Evolutionary conservation across 2,888 invertebrate species (phyloP).

Genomic region (Rhagonycha fulva): DNA sequence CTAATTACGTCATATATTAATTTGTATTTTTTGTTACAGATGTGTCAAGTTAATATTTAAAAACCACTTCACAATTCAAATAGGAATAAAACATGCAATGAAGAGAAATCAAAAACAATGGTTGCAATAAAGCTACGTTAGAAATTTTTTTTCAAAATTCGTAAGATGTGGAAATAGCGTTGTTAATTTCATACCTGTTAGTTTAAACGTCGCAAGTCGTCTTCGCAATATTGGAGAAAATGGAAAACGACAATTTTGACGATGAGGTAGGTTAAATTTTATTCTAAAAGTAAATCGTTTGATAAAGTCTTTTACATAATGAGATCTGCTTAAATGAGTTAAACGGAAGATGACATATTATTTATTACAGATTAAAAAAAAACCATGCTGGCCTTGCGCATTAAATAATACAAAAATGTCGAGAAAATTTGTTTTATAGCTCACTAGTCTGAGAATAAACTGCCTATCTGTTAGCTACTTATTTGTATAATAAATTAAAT

Average conservation of each 20-base stretch:
- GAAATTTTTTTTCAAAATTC: background rate
- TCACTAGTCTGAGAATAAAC: no score
- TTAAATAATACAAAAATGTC: no score
- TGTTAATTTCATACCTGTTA: background rate
- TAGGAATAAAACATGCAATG: background rate
- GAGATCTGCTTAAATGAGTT: background rate
- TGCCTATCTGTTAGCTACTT: no score
- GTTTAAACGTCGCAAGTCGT: slow-evolving; percentile 1
- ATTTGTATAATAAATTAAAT: background rate
- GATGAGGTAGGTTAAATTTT: slow-evolving; percentile 41
- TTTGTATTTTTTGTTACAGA: background rate
- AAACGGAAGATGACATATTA: background rate
- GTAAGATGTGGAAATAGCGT: background rate
- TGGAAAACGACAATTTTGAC: slow-evolving; percentile 46
- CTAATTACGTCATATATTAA: background rate
- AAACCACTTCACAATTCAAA: background rate
- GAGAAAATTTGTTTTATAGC: no score
- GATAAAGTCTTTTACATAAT: background rate
- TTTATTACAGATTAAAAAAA: background rate
- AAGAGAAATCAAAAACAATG: background rate
- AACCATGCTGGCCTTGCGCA: no score
- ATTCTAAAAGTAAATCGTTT: background rate
- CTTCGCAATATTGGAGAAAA: slow-evolving; percentile 6
- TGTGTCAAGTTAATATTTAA: background rate
- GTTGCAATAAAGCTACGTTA: background rate